These are phyloP conservation scores for Synchiropus splendidus DNA, from an alignment of 2,113 vertebrate genomes.

Conservation along the genomic window DNA sequence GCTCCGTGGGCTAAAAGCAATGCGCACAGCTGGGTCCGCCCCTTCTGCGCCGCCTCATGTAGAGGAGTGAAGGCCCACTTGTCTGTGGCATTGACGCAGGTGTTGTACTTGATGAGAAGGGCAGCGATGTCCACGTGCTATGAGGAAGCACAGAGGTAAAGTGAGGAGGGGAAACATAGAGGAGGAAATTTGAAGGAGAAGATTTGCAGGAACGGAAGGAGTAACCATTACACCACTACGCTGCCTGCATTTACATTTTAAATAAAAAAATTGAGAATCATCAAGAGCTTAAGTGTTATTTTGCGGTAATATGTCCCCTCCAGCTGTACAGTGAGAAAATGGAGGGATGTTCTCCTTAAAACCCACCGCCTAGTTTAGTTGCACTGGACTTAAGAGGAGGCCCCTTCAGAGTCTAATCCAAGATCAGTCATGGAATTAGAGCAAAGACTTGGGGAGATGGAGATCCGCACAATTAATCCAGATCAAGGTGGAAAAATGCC, in stretches of 20 bases:
- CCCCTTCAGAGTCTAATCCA: too few species aligned
- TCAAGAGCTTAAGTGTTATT: background rate
- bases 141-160: conserved; percentile 47
- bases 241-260: too few species aligned
- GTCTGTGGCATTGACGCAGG: conserved; percentile 74
- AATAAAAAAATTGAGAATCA: background rate
- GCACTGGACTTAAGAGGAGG: too few species aligned
- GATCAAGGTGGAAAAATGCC: too few species aligned
- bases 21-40: conserved; percentile 74
- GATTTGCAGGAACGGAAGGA: background rate
- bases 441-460: too few species aligned
- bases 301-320: conserved; percentile 7
- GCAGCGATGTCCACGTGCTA: conserved; percentile 78
- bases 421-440: too few species aligned
- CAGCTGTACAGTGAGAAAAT: too few species aligned
- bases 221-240: background rate
- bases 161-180: conserved; percentile 44
- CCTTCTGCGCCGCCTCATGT: conserved; percentile 75
- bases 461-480: too few species aligned
- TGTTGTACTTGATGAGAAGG: conserved; percentile 74
- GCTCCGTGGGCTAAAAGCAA: conserved; percentile 72
- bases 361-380: too few species aligned
- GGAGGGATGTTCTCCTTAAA: too few species aligned
- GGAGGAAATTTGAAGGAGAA: background rate
- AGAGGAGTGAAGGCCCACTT: conserved; percentile 77